Evolutionary conservation across 2,113 vertebrate species (phyloP).

Genomic region (Taurulus bubalis): DNA sequence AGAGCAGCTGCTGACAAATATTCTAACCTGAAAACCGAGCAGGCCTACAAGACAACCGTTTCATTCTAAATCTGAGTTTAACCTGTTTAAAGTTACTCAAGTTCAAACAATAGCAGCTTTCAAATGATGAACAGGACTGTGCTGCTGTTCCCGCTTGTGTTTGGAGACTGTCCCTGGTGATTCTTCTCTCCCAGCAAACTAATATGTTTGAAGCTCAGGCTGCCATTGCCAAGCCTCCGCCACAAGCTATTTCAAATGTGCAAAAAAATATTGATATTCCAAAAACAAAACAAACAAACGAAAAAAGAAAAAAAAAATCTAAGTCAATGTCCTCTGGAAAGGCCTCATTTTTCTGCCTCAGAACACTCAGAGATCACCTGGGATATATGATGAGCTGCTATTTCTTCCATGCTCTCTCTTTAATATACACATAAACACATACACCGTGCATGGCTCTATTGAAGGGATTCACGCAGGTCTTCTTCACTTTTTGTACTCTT

Average conservation of each 20-base stretch:
- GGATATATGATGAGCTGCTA: slow-evolving; percentile 54
- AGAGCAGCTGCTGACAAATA: slow-evolving; percentile 69
- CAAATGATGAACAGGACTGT: slow-evolving; percentile 72
- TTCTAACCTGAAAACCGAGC: slow-evolving; percentile 57
- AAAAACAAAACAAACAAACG: slow-evolving; percentile 78
- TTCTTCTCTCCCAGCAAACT: slow-evolving; percentile 75
- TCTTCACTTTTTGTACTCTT: not conserved
- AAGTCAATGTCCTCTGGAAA: slow-evolving; percentile 72
- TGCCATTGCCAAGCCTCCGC: slow-evolving; percentile 78
- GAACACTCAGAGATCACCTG: slow-evolving; percentile 65
- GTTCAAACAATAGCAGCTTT: slow-evolving; percentile 76
- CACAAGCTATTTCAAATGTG: slow-evolving; percentile 82
- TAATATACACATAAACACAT: slow-evolving; percentile 30
- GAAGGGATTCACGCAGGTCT: not conserved
- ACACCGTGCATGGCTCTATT: not conserved
- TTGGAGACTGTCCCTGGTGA: slow-evolving; percentile 77
- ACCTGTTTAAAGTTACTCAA: slow-evolving; percentile 77
- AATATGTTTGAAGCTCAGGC: slow-evolving; percentile 83
- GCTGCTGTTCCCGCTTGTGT: slow-evolving; percentile 69
- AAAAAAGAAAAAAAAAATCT: slow-evolving; percentile 30
- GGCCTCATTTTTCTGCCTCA: slow-evolving; percentile 65
- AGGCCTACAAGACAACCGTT: slow-evolving; percentile 56
- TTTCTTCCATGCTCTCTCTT: slow-evolving; percentile 31
- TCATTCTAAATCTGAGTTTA: slow-evolving; percentile 78
- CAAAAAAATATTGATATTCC: slow-evolving; percentile 81